phyloP scores from a whole-genome alignment of 2,113 vertebrate genomes.

The Stomatorhinus ivindoensis region DNA sequence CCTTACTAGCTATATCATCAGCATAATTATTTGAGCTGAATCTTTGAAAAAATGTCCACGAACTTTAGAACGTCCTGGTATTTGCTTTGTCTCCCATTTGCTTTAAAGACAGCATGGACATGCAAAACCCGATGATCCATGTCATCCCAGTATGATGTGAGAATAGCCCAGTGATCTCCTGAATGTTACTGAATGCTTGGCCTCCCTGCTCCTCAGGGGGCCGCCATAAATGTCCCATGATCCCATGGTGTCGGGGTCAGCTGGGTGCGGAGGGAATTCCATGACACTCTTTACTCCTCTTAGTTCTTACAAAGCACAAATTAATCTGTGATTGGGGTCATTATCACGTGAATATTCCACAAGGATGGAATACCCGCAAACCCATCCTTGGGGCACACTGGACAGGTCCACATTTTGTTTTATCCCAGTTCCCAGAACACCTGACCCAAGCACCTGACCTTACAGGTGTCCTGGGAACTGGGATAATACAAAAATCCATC shows the following conservation, averaged over 20 bases:
- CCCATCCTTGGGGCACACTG: no score
- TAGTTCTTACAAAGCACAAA: background rate
- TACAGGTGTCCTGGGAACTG: no score
- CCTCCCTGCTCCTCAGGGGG: background rate
- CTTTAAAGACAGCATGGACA: background rate
- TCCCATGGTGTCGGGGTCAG: no score
- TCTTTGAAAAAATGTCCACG: background rate
- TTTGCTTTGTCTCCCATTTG: background rate
- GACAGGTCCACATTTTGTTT: no score
- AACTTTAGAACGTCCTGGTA: background rate
- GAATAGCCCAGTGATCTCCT: background rate
- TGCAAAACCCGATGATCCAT: background rate
- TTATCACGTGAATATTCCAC: background rate
- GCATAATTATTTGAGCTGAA: background rate
- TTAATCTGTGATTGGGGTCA: background rate
- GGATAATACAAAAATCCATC: no score
- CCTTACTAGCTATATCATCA: background rate
- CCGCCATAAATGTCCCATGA: background rate
- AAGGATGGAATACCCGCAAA: background rate
- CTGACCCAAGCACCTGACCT: no score
- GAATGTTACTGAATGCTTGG: background rate
- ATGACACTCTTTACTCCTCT: background rate
- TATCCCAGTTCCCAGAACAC: no score
- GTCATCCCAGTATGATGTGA: background rate
- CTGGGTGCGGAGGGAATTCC: background rate